Evolutionary conservation across 2,888 invertebrate species (phyloP), one percentile per base, ranked within the genome.

Genomic region (Acanthosepion esculentum): DNA sequence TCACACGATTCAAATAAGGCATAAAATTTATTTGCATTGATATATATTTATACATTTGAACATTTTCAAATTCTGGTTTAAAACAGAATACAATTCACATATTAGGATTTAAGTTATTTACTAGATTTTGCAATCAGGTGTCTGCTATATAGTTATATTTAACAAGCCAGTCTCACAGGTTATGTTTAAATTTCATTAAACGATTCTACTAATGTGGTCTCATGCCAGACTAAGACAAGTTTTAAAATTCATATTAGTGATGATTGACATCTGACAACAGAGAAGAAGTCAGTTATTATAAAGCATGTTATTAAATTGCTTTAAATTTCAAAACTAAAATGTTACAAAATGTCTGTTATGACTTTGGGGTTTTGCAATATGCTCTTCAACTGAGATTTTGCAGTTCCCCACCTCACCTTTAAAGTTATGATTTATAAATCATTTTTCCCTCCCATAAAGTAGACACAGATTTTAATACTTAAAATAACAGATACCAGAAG

Each of bases 21-120:
- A 78, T 78, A 33, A 78, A 29, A 78, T 78, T 78, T 78, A 78
- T 78, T 78, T 78, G 78, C 78, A 78, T 78, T 78, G 78, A 78
- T 78, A 78, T n/a, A 78, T n/a, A 78, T n/a, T 78, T 78, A 78
- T 15, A 78, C n/a, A 78, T 78, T n/a, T 41, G 2, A 41, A 41
- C 41, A 41, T 41, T 41, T 41, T 78, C n/a, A n/a, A 78, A 33
- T 20, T 78, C 78, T 78, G 78, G 15, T 78, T 78, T 78, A 33
- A n/a, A 78, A 78, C 33, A 33, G 64, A 78, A 78, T 78, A 7
- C 23, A 20, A 59, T 23, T 78, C n/a, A n/a, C 4, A 78, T 78
- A n/a, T 78, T 15, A 78, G 33, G 78, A 33, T 78, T n/a, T 29
- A 78, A 78, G 10, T 78, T 78, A 10, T 33, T 78, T 33, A 78